Base-by-base conservation (phyloP, 1,140 invertebrate genomes). In the Phymorhynchus buccinoides region DNA sequence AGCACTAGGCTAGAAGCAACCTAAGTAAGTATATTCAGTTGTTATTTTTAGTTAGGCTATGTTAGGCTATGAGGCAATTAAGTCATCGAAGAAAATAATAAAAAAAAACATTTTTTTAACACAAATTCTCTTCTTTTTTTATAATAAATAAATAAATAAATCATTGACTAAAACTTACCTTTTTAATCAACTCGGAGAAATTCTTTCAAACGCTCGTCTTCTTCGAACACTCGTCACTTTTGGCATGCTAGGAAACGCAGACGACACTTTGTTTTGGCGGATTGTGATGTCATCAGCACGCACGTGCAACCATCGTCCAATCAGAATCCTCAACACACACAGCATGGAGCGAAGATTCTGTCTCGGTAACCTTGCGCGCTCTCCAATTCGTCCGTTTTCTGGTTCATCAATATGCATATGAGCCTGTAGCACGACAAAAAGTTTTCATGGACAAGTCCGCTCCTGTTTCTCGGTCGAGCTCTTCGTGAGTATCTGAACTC, bases 261-360 rank as follows among this genome's bases (percentile, higher is more conserved):
- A 85, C n/a, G 79, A 79, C 37, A 37, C 77, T 85, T 80, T 85
- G 73, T 85, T 85, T 85, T 62, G 84, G 56, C 56, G 22, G 78
- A 68, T 41, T 79, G 79, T 85, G 84, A 85, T 85, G 84, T 85
- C 84, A 85, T 79, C 77, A 42, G 56, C 56, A 62, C 56, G 56
- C 22, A 44, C 71, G 7, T 56, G 75, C 75, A 73, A 27, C 75
- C 35, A 52, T 32, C 77, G 62, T 18, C 84, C 84, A 85, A 85
- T 85, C 52, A 80, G 16, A 80, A 27, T 18, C 42, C 62, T 30
- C 56, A 62, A 52, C 48, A 48, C 44, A 48, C 44, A 48, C 44
- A 9, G 0, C 12, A 1, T 14, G 39, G 37, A 27, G 18, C 27
- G 30, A 14, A 41, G 62, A 39, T 37, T 62, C 32, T 85, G 77